Conservation (phyloP, 2,113 vertebrate species). For the Acanthisitta chloris region DNA sequence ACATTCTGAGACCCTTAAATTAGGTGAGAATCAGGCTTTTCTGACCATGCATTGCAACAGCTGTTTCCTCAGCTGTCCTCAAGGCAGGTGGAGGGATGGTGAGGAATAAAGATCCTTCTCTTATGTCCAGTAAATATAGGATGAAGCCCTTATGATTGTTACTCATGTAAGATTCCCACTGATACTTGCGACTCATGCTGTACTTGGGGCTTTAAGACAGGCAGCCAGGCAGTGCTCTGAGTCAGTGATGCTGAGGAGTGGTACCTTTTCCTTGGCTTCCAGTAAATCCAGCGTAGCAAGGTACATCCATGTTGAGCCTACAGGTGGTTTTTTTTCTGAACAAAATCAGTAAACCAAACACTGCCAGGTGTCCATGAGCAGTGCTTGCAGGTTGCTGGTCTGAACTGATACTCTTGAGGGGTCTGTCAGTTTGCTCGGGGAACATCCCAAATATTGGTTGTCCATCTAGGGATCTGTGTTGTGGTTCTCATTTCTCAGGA, state of each 20-base stretch:
- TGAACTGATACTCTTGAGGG: neutral
- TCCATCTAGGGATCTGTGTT: neutral
- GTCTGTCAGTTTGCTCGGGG: neutral
- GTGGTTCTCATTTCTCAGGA: neutral
- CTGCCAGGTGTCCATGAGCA: accelerated
- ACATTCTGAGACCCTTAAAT: neutral
- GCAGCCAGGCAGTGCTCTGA: neutral
- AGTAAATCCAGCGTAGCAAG: neutral
- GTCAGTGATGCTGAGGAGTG: neutral
- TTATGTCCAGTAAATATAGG: neutral
- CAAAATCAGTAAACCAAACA: neutral
- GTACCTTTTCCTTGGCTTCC: neutral
- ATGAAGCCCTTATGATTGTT: neutral
- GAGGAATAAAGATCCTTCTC: neutral
- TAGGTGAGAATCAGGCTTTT: neutral
- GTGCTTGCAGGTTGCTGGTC: neutral
- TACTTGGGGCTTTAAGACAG: neutral
- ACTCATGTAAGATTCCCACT: neutral
- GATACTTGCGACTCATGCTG: neutral
- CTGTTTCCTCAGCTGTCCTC: neutral
- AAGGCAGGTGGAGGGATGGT: neutral
- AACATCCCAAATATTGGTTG: neutral
- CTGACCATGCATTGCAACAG: neutral
- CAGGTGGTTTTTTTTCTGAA: neutral
- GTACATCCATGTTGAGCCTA: neutral